A percentile compares a stretch with the other conserved stretches of the same genome.
phyloP scores from a whole-genome alignment of 2,888 invertebrate genomes.

The Trachelus stipa region DNA sequence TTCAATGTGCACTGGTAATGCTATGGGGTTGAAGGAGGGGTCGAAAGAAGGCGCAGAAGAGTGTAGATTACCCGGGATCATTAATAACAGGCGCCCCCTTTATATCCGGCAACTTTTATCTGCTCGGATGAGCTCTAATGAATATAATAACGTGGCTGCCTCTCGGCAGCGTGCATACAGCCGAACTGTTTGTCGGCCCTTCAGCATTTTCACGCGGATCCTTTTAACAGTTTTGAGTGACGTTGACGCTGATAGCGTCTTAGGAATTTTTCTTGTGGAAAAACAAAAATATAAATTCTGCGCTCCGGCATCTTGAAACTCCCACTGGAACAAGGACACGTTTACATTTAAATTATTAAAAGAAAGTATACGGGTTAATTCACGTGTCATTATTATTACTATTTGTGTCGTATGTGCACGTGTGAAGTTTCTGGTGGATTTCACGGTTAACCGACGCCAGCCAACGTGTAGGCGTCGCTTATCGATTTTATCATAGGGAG shows the following conservation, averaged over 20 bases:
- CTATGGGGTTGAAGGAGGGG: neutral
- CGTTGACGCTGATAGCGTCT: slow-evolving; percentile 4
- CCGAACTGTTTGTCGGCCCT: slow-evolving; percentile 13
- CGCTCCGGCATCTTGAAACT: neutral
- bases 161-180: slow-evolving; percentile 13
- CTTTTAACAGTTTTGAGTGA: slow-evolving; percentile 2
- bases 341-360: neutral
- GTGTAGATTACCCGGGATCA: slow-evolving; percentile 29
- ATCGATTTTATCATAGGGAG: slow-evolving; percentile 53
- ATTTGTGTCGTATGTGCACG: neutral
- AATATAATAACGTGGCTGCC: slow-evolving; percentile 44
- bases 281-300: slow-evolving; percentile 18
- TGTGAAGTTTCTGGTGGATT: neutral
- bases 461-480: slow-evolving; percentile 43
- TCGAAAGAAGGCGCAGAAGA: slow-evolving; percentile 12
- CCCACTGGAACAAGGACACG: neutral
- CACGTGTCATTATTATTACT: neutral
- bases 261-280: slow-evolving; percentile 11
- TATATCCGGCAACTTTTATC: slow-evolving; percentile 49
- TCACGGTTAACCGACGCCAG: slow-evolving; percentile 14
- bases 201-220: slow-evolving; percentile 18
- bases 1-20: slow-evolving; percentile 3
- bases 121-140: slow-evolving; percentile 47
- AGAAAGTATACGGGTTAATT: neutral
- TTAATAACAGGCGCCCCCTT: slow-evolving; percentile 38